Conservation (phyloP, 2,113 vertebrate genomes). For the Oceanodroma tethys region DNA sequence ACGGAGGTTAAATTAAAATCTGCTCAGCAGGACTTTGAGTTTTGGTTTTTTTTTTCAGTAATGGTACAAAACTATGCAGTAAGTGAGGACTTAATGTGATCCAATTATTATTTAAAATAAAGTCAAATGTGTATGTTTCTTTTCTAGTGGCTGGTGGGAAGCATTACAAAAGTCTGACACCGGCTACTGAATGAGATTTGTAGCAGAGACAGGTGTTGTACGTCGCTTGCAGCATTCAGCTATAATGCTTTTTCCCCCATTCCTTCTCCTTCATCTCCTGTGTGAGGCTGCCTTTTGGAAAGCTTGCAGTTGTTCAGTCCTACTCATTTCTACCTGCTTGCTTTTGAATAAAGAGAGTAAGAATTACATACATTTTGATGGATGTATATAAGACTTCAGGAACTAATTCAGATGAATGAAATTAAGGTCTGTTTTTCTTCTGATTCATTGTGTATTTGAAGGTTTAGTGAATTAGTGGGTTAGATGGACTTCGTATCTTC, state of each 20-base stretch:
- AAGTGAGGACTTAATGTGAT: background rate
- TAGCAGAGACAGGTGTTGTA: background rate
- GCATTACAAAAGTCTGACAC: background rate
- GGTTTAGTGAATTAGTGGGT: background rate
- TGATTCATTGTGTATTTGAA: background rate
- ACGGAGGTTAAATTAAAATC: background rate
- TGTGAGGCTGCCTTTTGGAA: background rate
- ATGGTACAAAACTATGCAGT: background rate
- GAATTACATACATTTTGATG: background rate
- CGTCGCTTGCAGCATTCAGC: background rate
- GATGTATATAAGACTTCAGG: background rate
- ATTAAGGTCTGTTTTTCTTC: background rate
- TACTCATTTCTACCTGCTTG: rapidly evolving
- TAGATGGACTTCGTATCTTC: background rate
- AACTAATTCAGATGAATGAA: background rate
- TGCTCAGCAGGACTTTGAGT: background rate
- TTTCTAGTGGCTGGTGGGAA: background rate
- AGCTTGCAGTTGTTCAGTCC: background rate
- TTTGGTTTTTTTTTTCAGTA: background rate
- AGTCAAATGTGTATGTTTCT: background rate
- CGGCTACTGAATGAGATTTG: background rate
- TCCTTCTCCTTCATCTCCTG: background rate
- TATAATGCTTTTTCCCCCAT: rapidly evolving
- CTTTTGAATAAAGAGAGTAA: background rate
- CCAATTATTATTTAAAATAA: background rate